Percentiles rank a stretch among this genome's conserved stretches.
Evolutionary conservation across 2,113 vertebrate genomes (phyloP).

Genomic region (Nothobranchius kuhntae): DNA sequence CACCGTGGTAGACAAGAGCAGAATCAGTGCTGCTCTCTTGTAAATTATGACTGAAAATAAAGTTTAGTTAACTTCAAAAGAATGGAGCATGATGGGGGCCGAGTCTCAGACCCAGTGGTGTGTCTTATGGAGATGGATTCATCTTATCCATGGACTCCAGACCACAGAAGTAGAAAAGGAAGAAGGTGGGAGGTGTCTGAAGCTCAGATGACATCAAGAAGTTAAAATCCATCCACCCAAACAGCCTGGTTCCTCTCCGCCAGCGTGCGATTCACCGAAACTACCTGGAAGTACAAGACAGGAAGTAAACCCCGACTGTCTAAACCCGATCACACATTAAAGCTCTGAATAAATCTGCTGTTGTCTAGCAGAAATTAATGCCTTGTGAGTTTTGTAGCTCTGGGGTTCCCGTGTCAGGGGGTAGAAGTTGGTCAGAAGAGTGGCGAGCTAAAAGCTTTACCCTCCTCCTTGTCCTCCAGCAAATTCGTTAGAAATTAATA

Average conservation of each 20-base stretch:
- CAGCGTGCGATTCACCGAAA: constrained; percentile 89
- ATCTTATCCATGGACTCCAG: neutral
- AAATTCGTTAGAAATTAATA: too few species aligned
- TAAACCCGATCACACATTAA: too few species aligned
- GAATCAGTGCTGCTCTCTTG: constrained; percentile 34
- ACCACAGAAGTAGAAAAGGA: constrained; percentile 4
- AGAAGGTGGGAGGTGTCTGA: neutral
- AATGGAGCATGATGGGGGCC: neutral
- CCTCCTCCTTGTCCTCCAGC: too few species aligned
- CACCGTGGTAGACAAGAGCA: constrained; percentile 23
- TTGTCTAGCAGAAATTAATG: too few species aligned
- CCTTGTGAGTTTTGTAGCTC: too few species aligned
- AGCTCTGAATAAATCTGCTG: too few species aligned
- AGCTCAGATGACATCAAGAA: constrained; percentile 10
- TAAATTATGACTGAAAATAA: constrained; percentile 47
- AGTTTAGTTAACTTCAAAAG: constrained; percentile 48
- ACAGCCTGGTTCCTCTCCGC: constrained; percentile 89
- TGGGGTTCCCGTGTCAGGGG: too few species aligned
- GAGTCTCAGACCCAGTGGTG: constrained; percentile 54
- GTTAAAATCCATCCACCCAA: constrained; percentile 92
- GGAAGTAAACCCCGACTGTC: neutral
- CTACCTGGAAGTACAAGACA: constrained; percentile 76
- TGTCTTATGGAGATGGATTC: constrained; percentile 6
- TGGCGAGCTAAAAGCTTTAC: too few species aligned
- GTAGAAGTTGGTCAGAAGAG: too few species aligned